phyloP scores from a whole-genome alignment of 92 coral and sea anemone species.

The Porites lobata region DNA sequence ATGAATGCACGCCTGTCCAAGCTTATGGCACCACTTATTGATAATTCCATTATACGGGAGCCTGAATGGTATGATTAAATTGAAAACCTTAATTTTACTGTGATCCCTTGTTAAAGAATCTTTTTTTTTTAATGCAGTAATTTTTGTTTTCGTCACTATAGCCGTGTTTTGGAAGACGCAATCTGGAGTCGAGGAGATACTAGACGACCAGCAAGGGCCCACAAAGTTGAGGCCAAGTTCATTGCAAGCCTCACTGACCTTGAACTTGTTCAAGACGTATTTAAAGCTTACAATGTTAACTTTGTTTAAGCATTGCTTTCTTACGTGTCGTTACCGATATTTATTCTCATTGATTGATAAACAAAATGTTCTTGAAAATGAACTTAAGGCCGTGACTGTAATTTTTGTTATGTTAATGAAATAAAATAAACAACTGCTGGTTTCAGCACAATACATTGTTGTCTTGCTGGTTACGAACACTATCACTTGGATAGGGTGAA shows the following conservation, averaged over 20 bases:
- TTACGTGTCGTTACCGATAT: not conserved
- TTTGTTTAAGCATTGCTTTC: not conserved
- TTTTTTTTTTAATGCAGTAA: not conserved
- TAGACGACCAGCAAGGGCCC: constrained; percentile 26
- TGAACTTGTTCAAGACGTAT: not conserved
- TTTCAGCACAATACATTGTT: not conserved
- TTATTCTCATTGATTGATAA: not conserved
- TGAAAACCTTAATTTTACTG: not conserved
- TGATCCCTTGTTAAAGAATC: not conserved
- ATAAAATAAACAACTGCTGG: not conserved
- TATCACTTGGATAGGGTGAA: not conserved
- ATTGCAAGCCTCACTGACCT: not conserved
- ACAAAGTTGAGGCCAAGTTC: constrained; percentile 17
- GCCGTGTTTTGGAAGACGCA: not conserved
- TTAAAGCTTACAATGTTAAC: constrained; percentile 1
- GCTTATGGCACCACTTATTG: constrained; percentile 3
- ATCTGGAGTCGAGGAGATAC: constrained; percentile 15
- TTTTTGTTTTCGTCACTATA: not conserved
- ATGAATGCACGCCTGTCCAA: not conserved
- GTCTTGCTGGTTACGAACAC: not conserved
- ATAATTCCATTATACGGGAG: not conserved
- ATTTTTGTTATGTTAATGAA: not conserved
- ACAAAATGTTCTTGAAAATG: constrained; percentile 10
- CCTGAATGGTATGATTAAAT: not conserved
- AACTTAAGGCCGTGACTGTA: not conserved